Evolutionary conservation across 2,797 vertebrate genomes (phyloP).

Genomic region (Betta splendens): DNA sequence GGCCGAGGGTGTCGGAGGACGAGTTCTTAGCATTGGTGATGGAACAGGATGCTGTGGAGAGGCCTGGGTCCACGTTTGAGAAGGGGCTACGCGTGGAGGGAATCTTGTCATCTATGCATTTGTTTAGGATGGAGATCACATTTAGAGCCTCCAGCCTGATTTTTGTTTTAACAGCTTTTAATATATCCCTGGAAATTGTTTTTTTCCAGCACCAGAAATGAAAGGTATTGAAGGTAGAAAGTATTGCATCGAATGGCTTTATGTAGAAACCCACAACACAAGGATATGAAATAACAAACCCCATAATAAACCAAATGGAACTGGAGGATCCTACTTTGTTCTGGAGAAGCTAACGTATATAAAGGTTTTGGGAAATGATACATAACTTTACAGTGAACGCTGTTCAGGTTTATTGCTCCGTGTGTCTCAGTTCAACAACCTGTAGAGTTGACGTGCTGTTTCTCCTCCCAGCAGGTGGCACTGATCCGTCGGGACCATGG

Average conservation of each 20-base stretch:
- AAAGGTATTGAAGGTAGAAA: not conserved
- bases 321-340: too few relatives aligned
- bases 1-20: conserved; percentile 7
- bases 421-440: too few relatives aligned
- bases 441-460: conserved; percentile 3
- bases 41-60: conserved; percentile 2
- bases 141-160: not conserved
- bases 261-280: too few relatives aligned
- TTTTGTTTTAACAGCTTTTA: not conserved
- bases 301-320: not conserved
- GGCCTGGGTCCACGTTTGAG: not conserved
- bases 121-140: not conserved
- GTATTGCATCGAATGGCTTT: too few relatives aligned
- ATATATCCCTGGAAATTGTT: not conserved
- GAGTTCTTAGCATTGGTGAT: not conserved
- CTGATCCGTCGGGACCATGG: conserved; percentile 63
- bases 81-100: not conserved
- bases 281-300: too few relatives aligned
- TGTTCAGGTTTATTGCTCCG: too few relatives aligned
- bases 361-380: too few relatives aligned
- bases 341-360: too few relatives aligned
- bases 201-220: not conserved
- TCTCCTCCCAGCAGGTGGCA: conserved; percentile 66
- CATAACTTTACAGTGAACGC: too few relatives aligned
- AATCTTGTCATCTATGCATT: not conserved